Percentiles rank a stretch among this genome's conserved stretches.
These are phyloP conservation scores for Hippocampus kuda DNA, from an alignment of 2,797 vertebrate species.

Conservation along the genomic window DNA sequence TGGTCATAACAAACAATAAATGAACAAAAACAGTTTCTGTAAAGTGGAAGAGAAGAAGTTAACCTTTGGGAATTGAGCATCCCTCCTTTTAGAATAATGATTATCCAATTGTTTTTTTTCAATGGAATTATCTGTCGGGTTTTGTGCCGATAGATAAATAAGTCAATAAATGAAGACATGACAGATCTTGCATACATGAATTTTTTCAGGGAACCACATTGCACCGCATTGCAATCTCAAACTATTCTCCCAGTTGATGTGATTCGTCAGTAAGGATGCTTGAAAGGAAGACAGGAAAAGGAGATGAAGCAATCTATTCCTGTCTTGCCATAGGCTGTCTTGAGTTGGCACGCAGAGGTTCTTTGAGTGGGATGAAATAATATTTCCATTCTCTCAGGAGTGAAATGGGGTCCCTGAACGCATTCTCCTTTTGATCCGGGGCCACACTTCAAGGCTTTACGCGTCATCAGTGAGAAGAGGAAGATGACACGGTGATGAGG, in stretches of 20 bases:
- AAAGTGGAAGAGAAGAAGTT: not conserved
- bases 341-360: slow-evolving; percentile 31
- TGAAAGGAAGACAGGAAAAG: slow-evolving; percentile 16
- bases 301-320: slow-evolving; percentile 32
- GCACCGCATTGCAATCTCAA: slow-evolving; percentile 20
- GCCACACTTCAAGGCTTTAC: slow-evolving; percentile 25
- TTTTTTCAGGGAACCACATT: slow-evolving; percentile 1
- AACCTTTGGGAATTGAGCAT: slow-evolving; percentile 1
- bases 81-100: slow-evolving; percentile 10
- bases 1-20: not conserved
- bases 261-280: slow-evolving; percentile 7
- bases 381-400: slow-evolving; percentile 38
- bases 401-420: slow-evolving; percentile 32
- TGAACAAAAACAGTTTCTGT: not conserved
- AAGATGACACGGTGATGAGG: slow-evolving; percentile 22
- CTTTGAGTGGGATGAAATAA: slow-evolving; percentile 56
- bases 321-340: slow-evolving; percentile 37
- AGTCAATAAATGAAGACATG: not conserved
- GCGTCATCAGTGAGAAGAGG: slow-evolving; percentile 20
- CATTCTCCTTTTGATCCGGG: slow-evolving; percentile 43
- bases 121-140: not conserved
- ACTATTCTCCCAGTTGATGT: slow-evolving; percentile 14
- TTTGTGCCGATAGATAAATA: not conserved
- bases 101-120: not conserved
- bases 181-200: not conserved